Evolutionary conservation across 1,140 invertebrate species (phyloP).

Genomic region (Cotesia typhae): DNA sequence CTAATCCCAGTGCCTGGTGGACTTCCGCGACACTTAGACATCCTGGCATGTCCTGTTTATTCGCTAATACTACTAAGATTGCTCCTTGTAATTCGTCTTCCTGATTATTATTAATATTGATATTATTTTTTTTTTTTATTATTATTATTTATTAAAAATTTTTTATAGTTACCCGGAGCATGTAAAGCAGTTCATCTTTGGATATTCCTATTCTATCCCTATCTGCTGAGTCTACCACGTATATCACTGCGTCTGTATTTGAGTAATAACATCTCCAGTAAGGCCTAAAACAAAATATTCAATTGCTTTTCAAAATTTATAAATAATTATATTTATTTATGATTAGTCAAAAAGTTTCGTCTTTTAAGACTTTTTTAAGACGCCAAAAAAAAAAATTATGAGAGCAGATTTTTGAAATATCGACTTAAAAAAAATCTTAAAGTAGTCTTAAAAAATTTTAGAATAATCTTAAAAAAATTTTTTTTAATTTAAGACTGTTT

Average conservation of each 20-base stretch:
- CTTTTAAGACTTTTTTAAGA: neutral
- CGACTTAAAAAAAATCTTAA: too few relatives aligned
- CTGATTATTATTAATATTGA: constrained; percentile 61
- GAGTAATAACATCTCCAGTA: constrained; percentile 99
- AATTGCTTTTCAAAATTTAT: neutral
- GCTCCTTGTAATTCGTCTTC: constrained; percentile 97
- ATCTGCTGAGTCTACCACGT: constrained; percentile 99
- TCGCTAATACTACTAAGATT: constrained; percentile 96
- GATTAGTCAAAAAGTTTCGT: neutral
- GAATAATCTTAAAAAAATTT: too few relatives aligned
- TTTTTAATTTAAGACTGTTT: too few relatives aligned
- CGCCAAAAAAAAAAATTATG: too few relatives aligned
- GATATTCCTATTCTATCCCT: constrained; percentile 98
- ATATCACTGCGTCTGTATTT: constrained; percentile 99
- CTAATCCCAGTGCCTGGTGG: constrained; percentile 93
- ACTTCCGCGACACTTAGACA: constrained; percentile 96
- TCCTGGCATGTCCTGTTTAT: constrained; percentile 99
- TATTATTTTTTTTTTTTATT: constrained; percentile 2
- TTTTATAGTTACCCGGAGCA: constrained; percentile 82
- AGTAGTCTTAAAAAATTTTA: too few relatives aligned
- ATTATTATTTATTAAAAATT: constrained; percentile 26
- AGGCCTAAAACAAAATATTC: constrained; percentile 77
- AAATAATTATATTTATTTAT: too few relatives aligned
- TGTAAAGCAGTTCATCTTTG: constrained; percentile 96
- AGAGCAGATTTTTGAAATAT: too few relatives aligned